Evolutionary conservation across 1,140 invertebrate genomes (phyloP).

Genomic region (Leguminivora glycinivorella): DNA sequence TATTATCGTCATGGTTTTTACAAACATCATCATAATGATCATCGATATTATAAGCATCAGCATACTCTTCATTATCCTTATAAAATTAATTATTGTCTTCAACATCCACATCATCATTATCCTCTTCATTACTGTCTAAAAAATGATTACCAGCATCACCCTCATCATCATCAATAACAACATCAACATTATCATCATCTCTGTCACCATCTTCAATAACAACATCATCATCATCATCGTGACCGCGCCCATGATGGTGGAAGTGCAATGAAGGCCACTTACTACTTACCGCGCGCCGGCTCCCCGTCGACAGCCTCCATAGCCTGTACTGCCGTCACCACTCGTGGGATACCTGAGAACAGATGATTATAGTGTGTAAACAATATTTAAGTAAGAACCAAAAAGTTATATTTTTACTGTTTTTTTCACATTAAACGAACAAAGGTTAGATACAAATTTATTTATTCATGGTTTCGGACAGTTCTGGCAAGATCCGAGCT

Average conservation of each 20-base stretch:
- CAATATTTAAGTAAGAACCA: neutral
- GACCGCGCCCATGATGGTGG: slow-evolving; percentile 57
- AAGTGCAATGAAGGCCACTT: slow-evolving; percentile 78
- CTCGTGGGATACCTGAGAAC: slow-evolving; percentile 67
- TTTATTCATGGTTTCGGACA: too few species aligned
- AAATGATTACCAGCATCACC: neutral
- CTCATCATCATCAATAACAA: neutral
- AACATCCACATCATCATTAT: neutral
- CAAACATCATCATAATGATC: too few species aligned
- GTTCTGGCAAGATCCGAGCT: too few species aligned
- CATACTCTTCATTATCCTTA: too few species aligned
- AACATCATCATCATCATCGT: neutral
- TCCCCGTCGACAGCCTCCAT: slow-evolving; percentile 78
- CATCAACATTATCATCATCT: neutral
- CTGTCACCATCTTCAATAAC: neutral
- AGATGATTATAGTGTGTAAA: neutral
- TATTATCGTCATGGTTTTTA: too few species aligned
- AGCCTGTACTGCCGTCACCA: slow-evolving; percentile 74
- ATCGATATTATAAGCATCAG: too few species aligned
- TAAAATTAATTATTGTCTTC: neutral
- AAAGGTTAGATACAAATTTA: too few species aligned
- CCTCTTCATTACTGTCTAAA: neutral
- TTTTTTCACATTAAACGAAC: too few species aligned
- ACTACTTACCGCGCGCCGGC: slow-evolving; percentile 79
- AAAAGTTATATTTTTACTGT: too few species aligned